A percentile compares a stretch with the other conserved stretches of the same genome.
Conservation (phyloP, 2,888 invertebrate species). For the Acanthacorydalis orientalis region DNA sequence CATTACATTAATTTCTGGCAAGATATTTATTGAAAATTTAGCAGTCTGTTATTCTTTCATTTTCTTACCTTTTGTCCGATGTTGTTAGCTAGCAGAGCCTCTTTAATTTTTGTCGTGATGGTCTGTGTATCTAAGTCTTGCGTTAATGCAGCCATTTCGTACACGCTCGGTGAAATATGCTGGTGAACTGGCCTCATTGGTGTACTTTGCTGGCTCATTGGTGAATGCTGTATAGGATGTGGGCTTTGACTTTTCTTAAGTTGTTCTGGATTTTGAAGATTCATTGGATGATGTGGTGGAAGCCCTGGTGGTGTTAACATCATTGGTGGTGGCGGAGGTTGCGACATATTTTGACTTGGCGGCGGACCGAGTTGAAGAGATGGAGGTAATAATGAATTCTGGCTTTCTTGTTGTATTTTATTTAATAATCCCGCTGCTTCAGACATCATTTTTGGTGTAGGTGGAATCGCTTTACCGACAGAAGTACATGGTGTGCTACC, state of each 20-base stretch:
- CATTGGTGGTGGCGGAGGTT: conserved; percentile 41
- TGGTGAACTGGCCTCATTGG: conserved; percentile 60
- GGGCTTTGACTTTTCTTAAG: conserved; percentile 41
- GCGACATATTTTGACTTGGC: conserved; percentile 22
- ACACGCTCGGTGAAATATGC: conserved; percentile 86
- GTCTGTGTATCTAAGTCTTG: conserved; percentile 93
- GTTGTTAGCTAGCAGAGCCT: conserved; percentile 88
- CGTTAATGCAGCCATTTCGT: conserved; percentile 93
- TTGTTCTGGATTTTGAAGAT: conserved; percentile 43
- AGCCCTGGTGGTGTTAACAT: conserved; percentile 60
- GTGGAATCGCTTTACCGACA: conserved; percentile 54
- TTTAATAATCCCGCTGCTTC: conserved; percentile 46
- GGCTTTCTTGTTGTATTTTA: conserved; percentile 50
- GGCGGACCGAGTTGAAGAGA: conserved; percentile 29
- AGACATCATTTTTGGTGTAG: conserved; percentile 60
- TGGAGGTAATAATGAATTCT: conserved; percentile 38
- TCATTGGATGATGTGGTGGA: conserved; percentile 57
- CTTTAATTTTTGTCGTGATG: conserved; percentile 93
- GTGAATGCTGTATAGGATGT: conserved; percentile 34
- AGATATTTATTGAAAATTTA: neutral
- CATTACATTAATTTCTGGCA: neutral
- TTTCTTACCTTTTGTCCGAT: conserved; percentile 77
- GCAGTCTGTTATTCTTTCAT: no score
- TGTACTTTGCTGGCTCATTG: conserved; percentile 42
- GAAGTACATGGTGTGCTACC: conserved; percentile 27